Base-by-base conservation (phyloP, 2,888 invertebrate species). In the Coremacera marginata region DNA sequence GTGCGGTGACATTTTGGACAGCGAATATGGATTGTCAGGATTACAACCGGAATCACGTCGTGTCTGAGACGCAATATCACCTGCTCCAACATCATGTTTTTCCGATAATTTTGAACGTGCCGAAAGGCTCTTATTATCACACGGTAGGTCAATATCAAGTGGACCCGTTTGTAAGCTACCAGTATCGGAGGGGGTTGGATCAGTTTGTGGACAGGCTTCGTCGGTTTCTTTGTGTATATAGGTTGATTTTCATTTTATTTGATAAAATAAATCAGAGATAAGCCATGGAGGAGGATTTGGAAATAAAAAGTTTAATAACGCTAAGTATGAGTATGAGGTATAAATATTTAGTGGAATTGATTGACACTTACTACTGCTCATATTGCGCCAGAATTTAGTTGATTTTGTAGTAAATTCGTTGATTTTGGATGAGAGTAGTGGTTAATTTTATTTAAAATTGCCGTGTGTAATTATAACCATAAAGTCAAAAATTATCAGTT, bases 361-460 rank as follows among this genome's bases (percentile, higher is more conserved):
- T 25, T 60, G 57, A 60, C 51, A 74, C 74, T 74, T 74, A 74
- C 74, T 81, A 82, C 85, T 83, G 82, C 82, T 86, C 85, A 86
- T 86, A 80, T 85, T 86, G 83, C 83, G 82, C 62, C 77, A 77
- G 79, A 82, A 44, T 77, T 72, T 80, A 67, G 77, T 77, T 57
- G 70, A 63, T 57, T 49, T 81, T 51, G 67, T 70, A 31, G n/a
- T 49, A 52, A 34, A 63, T 8, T 34, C 5, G 37, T 55, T 71
- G 34, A 70, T 63, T 73, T 71, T 7, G 22, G 77, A 79, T 75
- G 75, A 72, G 49, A 34, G 51, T 51, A 22, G 67, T 67, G 25
- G 2, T 63, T 49, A 68, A 37, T 72, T 16, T 37, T 5, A 37
- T 57, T 19, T n/a, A 57, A n/a, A n/a, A 57, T 71, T 55, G 57